Evolutionary conservation across 1,140 invertebrate genomes (phyloP).

Genomic region (Papilio polytes): DNA sequence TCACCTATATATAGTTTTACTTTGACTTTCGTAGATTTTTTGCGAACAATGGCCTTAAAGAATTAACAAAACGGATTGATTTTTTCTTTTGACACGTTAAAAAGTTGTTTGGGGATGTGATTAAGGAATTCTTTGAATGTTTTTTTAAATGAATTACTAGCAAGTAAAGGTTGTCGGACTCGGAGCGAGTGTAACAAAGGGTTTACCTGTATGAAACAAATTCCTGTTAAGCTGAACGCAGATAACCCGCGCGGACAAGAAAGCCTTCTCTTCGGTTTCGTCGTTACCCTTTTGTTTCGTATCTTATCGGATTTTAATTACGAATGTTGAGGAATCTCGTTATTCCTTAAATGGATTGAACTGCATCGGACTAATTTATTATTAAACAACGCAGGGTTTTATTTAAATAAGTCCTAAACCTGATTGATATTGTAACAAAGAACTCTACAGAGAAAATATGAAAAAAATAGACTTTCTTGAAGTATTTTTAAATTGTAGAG

Average conservation of each 20-base stretch:
- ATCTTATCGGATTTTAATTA: conserved; percentile 83
- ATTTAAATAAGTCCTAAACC: conserved; percentile 40
- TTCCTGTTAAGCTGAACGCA: conserved; percentile 49
- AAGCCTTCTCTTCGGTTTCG: conserved; percentile 45
- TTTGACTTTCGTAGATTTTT: conserved; percentile 61
- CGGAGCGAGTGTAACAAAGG: conserved; percentile 45
- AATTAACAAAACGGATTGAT: conserved; percentile 71
- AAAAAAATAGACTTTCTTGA: not conserved
- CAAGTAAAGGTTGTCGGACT: conserved; percentile 44
- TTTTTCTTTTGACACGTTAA: conserved; percentile 63
- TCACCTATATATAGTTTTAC: conserved; percentile 52
- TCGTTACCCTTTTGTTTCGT: conserved; percentile 77
- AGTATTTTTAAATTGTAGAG: no score
- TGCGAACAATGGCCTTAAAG: conserved; percentile 64
- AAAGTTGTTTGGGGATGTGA: conserved; percentile 65
- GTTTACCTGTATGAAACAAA: conserved; percentile 61
- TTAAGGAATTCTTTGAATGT: conserved; percentile 56
- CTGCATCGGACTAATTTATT: conserved; percentile 70
- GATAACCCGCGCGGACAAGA: conserved; percentile 64
- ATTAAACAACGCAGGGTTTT: conserved; percentile 67
- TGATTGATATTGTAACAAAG: not conserved
- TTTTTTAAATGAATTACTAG: conserved; percentile 47
- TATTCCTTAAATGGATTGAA: conserved; percentile 78
- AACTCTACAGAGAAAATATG: not conserved
- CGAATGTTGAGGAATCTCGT: conserved; percentile 77